Percentiles rank a stretch among this genome's conserved stretches.
Conservation (phyloP, 2,797 vertebrate genomes). For the Coregonus ussuriensis region DNA sequence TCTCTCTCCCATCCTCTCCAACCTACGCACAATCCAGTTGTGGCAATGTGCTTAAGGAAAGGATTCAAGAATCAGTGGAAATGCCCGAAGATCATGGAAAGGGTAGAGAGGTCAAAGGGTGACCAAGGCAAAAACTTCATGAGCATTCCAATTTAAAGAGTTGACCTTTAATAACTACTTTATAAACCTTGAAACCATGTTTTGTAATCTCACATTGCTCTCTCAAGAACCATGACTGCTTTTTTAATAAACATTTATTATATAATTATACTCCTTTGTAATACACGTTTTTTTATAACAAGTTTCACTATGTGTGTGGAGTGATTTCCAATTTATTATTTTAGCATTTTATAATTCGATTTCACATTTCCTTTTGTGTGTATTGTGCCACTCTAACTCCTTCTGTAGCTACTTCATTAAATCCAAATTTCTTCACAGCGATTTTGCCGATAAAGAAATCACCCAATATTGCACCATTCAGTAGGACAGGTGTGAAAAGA, state of each 20-base stretch:
- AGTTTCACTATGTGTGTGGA: neutral
- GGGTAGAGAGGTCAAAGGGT: neutral
- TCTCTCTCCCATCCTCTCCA: neutral
- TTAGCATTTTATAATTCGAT: too few relatives aligned
- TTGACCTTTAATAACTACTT: neutral
- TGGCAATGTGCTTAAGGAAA: neutral
- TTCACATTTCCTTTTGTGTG: too few relatives aligned
- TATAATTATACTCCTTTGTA: neutral
- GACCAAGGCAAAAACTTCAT: neutral
- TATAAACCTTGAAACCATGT: neutral
- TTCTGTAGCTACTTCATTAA: neutral
- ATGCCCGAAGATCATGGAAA: neutral
- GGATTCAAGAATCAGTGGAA: neutral
- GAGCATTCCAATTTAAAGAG: neutral
- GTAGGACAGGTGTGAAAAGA: neutral
- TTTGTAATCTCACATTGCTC: neutral
- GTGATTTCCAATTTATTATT: too few relatives aligned
- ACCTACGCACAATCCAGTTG: neutral
- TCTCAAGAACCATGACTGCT: neutral
- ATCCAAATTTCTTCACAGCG: neutral
- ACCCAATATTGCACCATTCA: conserved; percentile 31
- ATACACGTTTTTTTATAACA: neutral
- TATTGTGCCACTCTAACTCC: too few relatives aligned
- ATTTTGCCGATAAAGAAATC: neutral
- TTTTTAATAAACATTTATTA: neutral